Base-by-base conservation (phyloP, 2,113 vertebrate genomes). In the Desmodus rotundus region DNA sequence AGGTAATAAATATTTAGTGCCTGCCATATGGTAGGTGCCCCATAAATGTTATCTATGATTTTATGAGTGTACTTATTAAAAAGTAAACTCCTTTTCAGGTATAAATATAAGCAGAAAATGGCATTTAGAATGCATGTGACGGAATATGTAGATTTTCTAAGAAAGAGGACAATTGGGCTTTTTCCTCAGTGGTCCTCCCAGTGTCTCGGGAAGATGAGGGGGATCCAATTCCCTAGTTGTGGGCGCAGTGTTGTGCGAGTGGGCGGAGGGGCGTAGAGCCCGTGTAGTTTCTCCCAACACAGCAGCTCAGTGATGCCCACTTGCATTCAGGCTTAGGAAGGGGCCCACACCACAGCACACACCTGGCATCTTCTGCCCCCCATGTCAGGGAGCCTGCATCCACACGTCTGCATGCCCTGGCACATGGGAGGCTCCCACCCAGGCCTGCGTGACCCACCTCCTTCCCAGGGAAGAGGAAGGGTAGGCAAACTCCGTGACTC, bases 401-500 rank as follows among this genome's bases (percentile, higher is more conserved):
- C 76, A 36, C 17, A 56, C 15, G 31, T 41, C 4, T 74, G 16
- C 87, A 94, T 45, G 88, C 31, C n/a, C 31, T 4, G 28, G 86
- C 78, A 31, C 41, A 33, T 3, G 5, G 28, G 47, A 83, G 19
- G 14, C 50, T 74, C 77, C 58, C 47, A 24, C 33, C 15, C 17
- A 61, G 63, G 65, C 14, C 43, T 77, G 36, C 28, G 24, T 74
- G 76, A 74, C 80, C 41, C 41, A 87, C 22, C n/a, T 24, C 88
- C 84, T 15, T 74, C 56, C 91, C 74, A 41, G 50, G 38, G 61
- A 70, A 83, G 68, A 50, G 52, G 84, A 41, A 94, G 16, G 95
- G 95, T 94, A 93, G 96, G 88, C 77, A 22, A 78, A 76, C 68
- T 95, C 73, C 38, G 63, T 97, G 96, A 97, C 94, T 97, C 97